phyloP scores from a whole-genome alignment of 2,888 invertebrate species.

The Scaptomyza tumidula region DNA sequence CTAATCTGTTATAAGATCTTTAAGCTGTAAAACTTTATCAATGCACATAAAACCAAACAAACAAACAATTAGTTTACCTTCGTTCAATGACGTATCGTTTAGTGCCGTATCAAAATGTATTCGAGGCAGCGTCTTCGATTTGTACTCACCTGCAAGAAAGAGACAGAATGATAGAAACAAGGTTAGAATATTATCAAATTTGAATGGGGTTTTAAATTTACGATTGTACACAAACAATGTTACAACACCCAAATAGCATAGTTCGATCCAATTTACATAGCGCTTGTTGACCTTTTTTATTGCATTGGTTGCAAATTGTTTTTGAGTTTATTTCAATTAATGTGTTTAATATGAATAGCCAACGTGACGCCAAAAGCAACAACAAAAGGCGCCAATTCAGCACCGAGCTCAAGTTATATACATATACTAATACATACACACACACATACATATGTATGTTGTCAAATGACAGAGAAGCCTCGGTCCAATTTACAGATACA shows the following conservation, averaged over 20 bases:
- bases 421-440: constrained; percentile 7
- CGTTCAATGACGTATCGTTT: constrained; percentile 82
- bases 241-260: constrained; percentile 7
- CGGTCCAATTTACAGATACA: constrained; percentile 34
- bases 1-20: neutral
- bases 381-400: constrained; percentile 60
- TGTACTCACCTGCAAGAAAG: constrained; percentile 84
- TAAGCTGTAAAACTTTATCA: constrained; percentile 17
- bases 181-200: constrained; percentile 22
- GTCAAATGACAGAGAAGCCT: constrained; percentile 51
- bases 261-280: constrained; percentile 69
- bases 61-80: constrained; percentile 80
- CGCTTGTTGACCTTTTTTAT: constrained; percentile 56
- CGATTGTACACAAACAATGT: constrained; percentile 1
- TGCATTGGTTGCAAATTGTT: constrained; percentile 43
- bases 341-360: constrained; percentile 60
- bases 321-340: constrained; percentile 76
- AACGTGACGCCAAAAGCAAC: constrained; percentile 5
- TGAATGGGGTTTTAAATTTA: constrained; percentile 10
- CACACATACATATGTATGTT: constrained; percentile 24
- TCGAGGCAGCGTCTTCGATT: constrained; percentile 85
- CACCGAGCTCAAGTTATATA: constrained; percentile 32
- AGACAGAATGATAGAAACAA: constrained; percentile 16
- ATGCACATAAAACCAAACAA: constrained; percentile 5
- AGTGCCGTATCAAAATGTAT: constrained; percentile 84